Base-by-base conservation (phyloP, 2,888 invertebrate species). In the Phaonia tiefii region DNA sequence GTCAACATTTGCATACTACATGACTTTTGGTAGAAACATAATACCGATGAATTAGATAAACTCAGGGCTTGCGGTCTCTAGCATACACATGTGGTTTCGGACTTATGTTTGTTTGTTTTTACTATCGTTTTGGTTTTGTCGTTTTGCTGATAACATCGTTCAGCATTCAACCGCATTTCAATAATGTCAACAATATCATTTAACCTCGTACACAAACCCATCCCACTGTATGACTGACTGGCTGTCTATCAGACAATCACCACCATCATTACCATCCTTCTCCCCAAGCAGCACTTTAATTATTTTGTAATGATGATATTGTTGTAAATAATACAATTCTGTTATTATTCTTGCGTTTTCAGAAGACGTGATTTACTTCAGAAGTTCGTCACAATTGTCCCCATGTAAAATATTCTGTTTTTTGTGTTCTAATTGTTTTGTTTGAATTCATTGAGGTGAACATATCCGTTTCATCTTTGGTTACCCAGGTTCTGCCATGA, bases 401-500 rank as follows among this genome's bases (percentile, higher is more conserved):
- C 37, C 63, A 37, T 11, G 22, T 22, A 63, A 63, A 42, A 13
- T 11, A 56, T 1, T 63, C 42, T 51, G 51, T 31, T 42, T 4
- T 20, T 63, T 22, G 42, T 54, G 22, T 51, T 73, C 31, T 42
- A 72, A 75, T 67, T 75, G 71, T 79, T 70, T 70, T 76, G 15
- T 70, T 42, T 49, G 76, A 42, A 63, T 22, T 42, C 15, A 76
- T 51, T 70, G 42, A 74, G 70, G 70, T 71, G 44, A 56, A 58
- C 58, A 78, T 78, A 77, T 83, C 83, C 83, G 80, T 80, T 83
- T 77, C 69, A 63, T 72, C 69, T 83, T 71, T 67, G 51, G 44
- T 82, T 79, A 73, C 82, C 63, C 63, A 58, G 15, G 20, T 22
- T 3, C 2, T 11, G 22, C 51, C 8, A 31, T 31, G 8, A 8